Percentiles rank a stretch among this genome's conserved stretches.
Conservation (phyloP, 2,888 invertebrate genomes). For the Danaus chrysippus region DNA sequence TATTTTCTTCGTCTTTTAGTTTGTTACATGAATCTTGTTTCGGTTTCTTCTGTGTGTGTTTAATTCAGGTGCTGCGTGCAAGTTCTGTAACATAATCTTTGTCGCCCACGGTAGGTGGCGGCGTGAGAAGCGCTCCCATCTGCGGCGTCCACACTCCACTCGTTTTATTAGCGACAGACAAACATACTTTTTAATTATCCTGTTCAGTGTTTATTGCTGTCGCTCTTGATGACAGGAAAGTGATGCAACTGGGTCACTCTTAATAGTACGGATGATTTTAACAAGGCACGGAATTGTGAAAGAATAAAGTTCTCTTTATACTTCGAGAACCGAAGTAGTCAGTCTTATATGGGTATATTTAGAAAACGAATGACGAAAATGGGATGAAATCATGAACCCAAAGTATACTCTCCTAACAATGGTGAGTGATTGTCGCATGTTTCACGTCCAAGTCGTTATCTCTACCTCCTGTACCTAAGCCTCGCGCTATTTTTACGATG, state of each 20-base stretch:
- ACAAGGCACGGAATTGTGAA: neutral
- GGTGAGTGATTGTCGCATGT: neutral
- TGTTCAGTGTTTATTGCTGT: conserved; percentile 28
- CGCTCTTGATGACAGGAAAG: conserved; percentile 16
- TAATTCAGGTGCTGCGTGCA: conserved; percentile 18
- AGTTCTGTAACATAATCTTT: conserved; percentile 20
- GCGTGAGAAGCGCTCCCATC: conserved; percentile 65
- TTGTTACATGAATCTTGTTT: too few species aligned
- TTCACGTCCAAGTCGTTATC: neutral
- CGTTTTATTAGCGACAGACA: conserved; percentile 60
- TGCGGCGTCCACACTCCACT: conserved; percentile 64
- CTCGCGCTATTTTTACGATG: conserved; percentile 20
- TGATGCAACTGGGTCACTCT: conserved; percentile 27
- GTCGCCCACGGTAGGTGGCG: conserved; percentile 31
- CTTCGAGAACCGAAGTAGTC: neutral
- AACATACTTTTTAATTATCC: conserved; percentile 63
- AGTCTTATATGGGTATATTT: too few species aligned
- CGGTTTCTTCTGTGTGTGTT: neutral
- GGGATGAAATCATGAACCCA: too few species aligned
- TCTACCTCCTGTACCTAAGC: conserved; percentile 3
- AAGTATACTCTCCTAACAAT: neutral
- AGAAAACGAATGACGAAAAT: too few species aligned
- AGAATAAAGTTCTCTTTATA: neutral
- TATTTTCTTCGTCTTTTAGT: too few species aligned
- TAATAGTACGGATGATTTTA: neutral